A percentile compares a stretch with the other conserved stretches of the same genome.
These are phyloP conservation scores for Bovichtus variegatus DNA, from an alignment of 2,797 vertebrate genomes.

Conservation along the genomic window DNA sequence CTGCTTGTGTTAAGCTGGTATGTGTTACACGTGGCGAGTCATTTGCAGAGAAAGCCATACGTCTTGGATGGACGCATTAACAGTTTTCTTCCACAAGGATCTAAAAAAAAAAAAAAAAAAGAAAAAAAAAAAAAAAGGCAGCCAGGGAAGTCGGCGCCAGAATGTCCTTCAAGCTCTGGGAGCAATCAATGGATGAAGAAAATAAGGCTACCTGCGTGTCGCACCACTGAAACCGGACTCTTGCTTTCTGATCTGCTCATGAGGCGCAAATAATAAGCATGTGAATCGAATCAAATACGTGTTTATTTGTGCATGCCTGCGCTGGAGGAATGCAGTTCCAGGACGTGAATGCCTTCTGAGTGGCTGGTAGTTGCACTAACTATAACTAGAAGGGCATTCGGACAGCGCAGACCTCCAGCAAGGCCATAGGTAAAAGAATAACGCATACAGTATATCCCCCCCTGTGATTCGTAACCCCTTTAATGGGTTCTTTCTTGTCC, in stretches of 20 bases:
- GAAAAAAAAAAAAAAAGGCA: no score
- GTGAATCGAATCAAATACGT: neutral
- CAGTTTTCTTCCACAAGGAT: neutral
- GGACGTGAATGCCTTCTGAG: neutral
- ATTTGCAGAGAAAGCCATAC: neutral
- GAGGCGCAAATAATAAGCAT: neutral
- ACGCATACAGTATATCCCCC: no score
- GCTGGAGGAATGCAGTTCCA: neutral
- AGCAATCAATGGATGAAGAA: constrained; percentile 32
- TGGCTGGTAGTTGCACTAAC: neutral
- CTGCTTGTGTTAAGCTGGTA: neutral
- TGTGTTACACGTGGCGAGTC: constrained; percentile 12
- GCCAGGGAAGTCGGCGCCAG: constrained; percentile 8
- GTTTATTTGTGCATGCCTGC: neutral
- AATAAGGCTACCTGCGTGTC: constrained; percentile 27
- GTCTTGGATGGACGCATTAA: neutral
- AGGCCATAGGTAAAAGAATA: no score
- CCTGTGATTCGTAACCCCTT: no score
- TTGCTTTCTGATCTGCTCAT: neutral
- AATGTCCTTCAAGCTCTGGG: constrained; percentile 55
- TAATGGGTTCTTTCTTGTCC: no score
- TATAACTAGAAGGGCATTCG: constrained; percentile 1
- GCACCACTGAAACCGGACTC: constrained; percentile 11
- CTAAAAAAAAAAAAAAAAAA: no score
- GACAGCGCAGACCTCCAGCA: no score